A percentile compares a stretch with the other conserved stretches of the same genome.
phyloP scores from a whole-genome alignment of 2,888 invertebrate genomes.

The Parthenolecanium corni region DNA sequence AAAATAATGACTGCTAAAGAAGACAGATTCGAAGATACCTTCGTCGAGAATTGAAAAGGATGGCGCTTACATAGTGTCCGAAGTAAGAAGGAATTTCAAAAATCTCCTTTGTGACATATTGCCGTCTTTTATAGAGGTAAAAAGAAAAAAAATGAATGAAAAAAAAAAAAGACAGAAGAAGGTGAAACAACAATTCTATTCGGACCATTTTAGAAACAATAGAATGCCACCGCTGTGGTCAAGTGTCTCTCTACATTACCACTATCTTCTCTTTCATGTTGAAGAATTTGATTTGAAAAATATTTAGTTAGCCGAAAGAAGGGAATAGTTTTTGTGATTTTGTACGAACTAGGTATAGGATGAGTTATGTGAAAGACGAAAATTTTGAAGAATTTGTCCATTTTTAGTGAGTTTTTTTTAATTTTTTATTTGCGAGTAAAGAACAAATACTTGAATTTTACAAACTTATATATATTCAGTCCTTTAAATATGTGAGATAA shows the following conservation, averaged over 20 bases:
- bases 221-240: constrained; percentile 16
- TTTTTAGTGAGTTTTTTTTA: no score
- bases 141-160: no score
- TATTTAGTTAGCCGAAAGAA: constrained; percentile 4
- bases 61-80: constrained; percentile 12
- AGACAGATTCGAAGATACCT: constrained; percentile 5
- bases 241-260: constrained; percentile 11
- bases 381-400: no score
- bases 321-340: constrained; percentile 15
- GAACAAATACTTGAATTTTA: no score
- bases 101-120: constrained; percentile 22
- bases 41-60: constrained; percentile 13
- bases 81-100: constrained; percentile 17
- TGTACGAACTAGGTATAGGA: constrained; percentile 12
- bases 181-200: constrained; percentile 18
- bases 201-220: constrained; percentile 20
- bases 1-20: no score
- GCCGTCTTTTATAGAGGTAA: constrained; percentile 2
- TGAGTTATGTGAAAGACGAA: no score
- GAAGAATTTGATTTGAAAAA: constrained; percentile 4
- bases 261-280: neutral
- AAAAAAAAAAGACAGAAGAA: neutral
- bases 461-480: no score
- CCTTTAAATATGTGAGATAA: no score
- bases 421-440: no score